Conservation (phyloP, 1,140 invertebrate genomes). For the Lasaia peninsularis region DNA sequence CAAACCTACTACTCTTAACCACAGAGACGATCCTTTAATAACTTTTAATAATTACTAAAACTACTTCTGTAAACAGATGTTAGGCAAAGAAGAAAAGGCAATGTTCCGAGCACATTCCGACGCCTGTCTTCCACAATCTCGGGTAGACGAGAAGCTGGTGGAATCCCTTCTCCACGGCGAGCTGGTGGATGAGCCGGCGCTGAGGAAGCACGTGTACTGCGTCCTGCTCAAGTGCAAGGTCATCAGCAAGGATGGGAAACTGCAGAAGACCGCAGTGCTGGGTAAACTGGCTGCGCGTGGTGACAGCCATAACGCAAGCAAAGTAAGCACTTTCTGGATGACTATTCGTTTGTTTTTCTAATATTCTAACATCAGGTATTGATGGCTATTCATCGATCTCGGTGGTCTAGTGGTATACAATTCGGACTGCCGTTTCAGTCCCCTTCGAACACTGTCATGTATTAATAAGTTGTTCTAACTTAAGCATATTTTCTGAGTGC, state of each 20-base stretch:
- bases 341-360: too few relatives aligned
- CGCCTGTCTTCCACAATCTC: conserved; percentile 44
- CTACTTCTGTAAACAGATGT: conserved; percentile 23
- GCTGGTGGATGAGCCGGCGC: conserved; percentile 35
- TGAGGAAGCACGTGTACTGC: conserved; percentile 54
- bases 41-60: too few relatives aligned
- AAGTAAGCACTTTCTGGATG: conserved; percentile 28
- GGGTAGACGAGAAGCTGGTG: conserved; percentile 33
- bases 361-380: too few relatives aligned
- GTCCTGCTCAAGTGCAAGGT: conserved; percentile 62
- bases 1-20: too few relatives aligned
- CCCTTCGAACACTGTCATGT: too few relatives aligned
- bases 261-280: conserved; percentile 48
- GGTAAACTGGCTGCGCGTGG: conserved; percentile 38
- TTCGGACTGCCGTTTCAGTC: too few relatives aligned
- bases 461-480: too few relatives aligned
- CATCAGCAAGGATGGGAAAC: conserved; percentile 59
- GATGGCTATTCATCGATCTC: too few relatives aligned
- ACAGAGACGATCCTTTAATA: too few relatives aligned
- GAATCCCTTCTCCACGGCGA: conserved; percentile 39
- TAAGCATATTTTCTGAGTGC: too few relatives aligned
- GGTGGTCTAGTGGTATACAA: too few relatives aligned
- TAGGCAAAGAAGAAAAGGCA: conserved; percentile 56
- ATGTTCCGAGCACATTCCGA: conserved; percentile 64
- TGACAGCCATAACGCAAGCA: conserved; percentile 46